Evolutionary conservation across 1,140 invertebrate genomes (phyloP), one percentile per base, ranked within the genome.

Genomic region (Heliothis virescens): DNA sequence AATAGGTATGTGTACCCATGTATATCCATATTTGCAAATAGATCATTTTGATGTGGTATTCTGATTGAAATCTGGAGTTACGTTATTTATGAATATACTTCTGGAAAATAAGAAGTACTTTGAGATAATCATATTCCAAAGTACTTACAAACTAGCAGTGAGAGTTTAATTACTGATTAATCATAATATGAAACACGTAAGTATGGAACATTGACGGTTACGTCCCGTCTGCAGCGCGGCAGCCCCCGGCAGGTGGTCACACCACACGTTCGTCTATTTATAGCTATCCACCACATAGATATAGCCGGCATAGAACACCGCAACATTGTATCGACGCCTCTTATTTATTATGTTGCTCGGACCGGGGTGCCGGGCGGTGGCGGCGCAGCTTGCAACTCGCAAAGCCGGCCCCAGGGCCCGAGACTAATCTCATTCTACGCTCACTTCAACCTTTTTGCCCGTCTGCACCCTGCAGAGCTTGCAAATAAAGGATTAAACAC

Each of bases 361-460:
- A 74, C 29, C 81, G 75, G 34, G 80, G 76, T 79, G 82, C 77
- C 75, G 79, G 63, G 75, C 83, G 80, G 82, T 81, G 83, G 79
- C 48, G 80, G 62, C 74, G 48, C 74, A 50, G 74, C 59, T 83
- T 79, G 80, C 83, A 85, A 83, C 81, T 86, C 79, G 82, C 84
- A 80, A 83, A 86, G 80, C 80, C 82, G 82, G 48, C 59, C 21
- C 60, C 60, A 75, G 79, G 82, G 48, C 59, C 21, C 60, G 74
- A 75, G 79, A 80, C 83, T 86, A 84, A 87, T 82, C 85, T 86
- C 85, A 85, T 86, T 86, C 85, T 69, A 52, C 52, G 60, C 84
- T 89, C 84, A 85, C 84, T 88, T 80, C 79, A 85, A 85, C 79
- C 84, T 92, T 91, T 91, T 91, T 90, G 85, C 77, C 67, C 76